Percentiles rank a stretch among this genome's conserved stretches.
Conservation (phyloP, 2,113 vertebrate genomes). For the Notarius lentiginosus region DNA sequence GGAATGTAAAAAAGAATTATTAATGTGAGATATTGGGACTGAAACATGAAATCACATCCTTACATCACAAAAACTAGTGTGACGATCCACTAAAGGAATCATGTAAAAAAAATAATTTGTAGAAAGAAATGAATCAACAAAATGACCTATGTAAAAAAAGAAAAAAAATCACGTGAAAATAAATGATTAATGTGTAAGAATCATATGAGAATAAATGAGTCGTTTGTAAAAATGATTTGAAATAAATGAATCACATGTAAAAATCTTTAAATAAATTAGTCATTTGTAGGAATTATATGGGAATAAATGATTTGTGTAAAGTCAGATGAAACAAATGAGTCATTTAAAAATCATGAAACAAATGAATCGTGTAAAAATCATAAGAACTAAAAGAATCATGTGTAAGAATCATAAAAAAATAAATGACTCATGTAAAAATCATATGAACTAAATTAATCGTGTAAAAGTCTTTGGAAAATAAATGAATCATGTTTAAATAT, state of each 20-base stretch:
- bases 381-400: too few relatives aligned
- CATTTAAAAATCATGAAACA: too few relatives aligned
- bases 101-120: neutral
- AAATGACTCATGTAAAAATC: too few relatives aligned
- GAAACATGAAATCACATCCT: too few relatives aligned
- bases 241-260: neutral
- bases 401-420: neutral
- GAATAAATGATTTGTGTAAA: neutral
- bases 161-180: neutral
- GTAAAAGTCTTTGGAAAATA: neutral
- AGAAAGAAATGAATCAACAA: neutral
- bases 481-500: neutral
- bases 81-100: neutral
- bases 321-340: too few relatives aligned
- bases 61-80: too few relatives aligned
- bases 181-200: neutral
- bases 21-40: neutral
- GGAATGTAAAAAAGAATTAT: neutral
- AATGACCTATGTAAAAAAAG: too few relatives aligned
- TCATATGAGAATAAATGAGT: neutral
- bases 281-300: too few relatives aligned
- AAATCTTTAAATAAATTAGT: neutral
- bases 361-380: too few relatives aligned
- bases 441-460: neutral
- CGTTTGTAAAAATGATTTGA: neutral